These are phyloP conservation scores for Incurvaria masculella DNA, from an alignment of 2,888 invertebrate species.

Conservation along the genomic window DNA sequence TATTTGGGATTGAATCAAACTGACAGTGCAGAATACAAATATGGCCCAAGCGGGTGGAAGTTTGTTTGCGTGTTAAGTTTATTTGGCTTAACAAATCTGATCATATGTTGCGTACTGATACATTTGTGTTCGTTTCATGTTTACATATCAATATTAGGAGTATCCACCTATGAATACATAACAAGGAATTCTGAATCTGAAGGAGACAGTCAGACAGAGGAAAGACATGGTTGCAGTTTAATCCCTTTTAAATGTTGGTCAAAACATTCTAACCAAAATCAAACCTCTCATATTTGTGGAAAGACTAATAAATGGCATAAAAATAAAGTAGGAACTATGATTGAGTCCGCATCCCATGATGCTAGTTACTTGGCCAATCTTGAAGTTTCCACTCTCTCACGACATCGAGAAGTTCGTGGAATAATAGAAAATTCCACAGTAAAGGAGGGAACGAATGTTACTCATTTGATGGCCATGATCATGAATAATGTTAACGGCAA, in stretches of 20 bases:
- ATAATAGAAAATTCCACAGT: conserved; percentile 10
- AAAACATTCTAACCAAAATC: conserved; percentile 19
- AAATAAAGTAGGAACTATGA: conserved; percentile 13
- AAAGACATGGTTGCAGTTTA: not conserved
- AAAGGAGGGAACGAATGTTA: conserved; percentile 22
- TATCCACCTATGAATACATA: conserved; percentile 91
- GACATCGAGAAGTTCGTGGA: conserved; percentile 12
- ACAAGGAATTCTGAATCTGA: conserved; percentile 28
- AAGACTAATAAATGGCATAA: conserved; percentile 13
- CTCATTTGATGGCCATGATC: conserved; percentile 32
- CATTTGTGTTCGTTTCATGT: conserved; percentile 88
- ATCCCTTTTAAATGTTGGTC: not conserved
- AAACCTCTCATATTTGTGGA: conserved; percentile 19
- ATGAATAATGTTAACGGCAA: conserved; percentile 33
- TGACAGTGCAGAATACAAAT: conserved; percentile 19
- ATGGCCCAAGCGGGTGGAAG: conserved; percentile 33
- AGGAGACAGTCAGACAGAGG: conserved; percentile 12
- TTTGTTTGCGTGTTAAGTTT: conserved; percentile 45
- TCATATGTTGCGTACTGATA: conserved; percentile 71
- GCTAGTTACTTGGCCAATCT: not conserved
- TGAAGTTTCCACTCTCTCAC: conserved; percentile 6
- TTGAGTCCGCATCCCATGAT: not conserved
- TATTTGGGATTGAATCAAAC: conserved; percentile 10
- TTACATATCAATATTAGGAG: conserved; percentile 78
- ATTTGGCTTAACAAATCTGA: conserved; percentile 68